Evolutionary conservation across 1,140 invertebrate species (phyloP), one percentile per base, ranked within the genome.

Genomic region (Stenopsyche tienmushanensis): DNA sequence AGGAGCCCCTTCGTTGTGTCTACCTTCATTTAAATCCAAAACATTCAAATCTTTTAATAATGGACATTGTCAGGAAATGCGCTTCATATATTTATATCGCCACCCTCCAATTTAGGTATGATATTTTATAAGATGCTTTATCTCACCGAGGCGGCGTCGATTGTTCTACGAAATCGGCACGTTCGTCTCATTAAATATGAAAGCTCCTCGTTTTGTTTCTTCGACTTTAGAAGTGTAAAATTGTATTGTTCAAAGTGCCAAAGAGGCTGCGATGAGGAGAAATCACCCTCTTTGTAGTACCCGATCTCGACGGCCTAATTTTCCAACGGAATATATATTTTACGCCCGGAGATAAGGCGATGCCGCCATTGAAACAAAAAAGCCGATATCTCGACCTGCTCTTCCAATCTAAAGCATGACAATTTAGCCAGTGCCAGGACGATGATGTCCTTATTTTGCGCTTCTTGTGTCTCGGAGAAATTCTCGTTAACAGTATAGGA

Each of bases 151-250:
- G 13, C n/a, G n/a, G 20, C 20, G 21, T 55, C 20, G 25, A 55
- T 39, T 55, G 53, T 55, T 13, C 10, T 18, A 10, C 23, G 23
- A 15, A 66, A 25, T 66, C 58, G 39, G 59, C 65, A 66, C 57
- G 65, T 66, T 66, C 57, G 44, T 62, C 58, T 66, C 57, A 55
- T 66, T 66, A 66, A 66, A 62, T 66, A 62, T 62, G 41, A 47
- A 66, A 23, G 20, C 18, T 65, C 39, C 15, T 49, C 45, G 9
- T 25, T 2, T 53, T 21, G 15, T 2, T 25, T 3, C 10, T 25
- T 2, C 23, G 7, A 39, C 34, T 53, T 53, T 17, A 21, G 29
- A 55, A 55, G 53, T 39, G 53, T 55, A 55, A 55, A 55, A 55
- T 39, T 39, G 53, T 55, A 55, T 55, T 55, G 53, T 55, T 41